These are phyloP conservation scores for Pangasius larnaudii DNA, from an alignment of 2,797 vertebrate genomes.

Conservation along the genomic window DNA sequence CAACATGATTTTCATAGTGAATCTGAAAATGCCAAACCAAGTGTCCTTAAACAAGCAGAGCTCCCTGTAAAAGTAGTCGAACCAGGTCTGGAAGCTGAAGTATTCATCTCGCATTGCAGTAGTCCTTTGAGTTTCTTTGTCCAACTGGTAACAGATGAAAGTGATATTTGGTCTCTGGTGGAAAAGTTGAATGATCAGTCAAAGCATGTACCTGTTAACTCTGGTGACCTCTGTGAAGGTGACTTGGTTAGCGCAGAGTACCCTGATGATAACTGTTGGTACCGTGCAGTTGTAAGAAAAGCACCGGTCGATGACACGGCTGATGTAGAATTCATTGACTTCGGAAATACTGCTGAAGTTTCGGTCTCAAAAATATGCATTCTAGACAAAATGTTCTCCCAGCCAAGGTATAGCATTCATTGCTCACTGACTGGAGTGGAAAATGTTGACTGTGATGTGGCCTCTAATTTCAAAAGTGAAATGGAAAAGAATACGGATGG, in stretches of 20 bases:
- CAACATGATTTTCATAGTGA: neutral
- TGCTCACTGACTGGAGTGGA: slow-evolving; percentile 77
- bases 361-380: slow-evolving; percentile 68
- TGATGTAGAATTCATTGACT: slow-evolving; percentile 88
- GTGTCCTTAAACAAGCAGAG: slow-evolving; percentile 67
- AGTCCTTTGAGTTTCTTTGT: slow-evolving; percentile 85
- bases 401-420: slow-evolving; percentile 79
- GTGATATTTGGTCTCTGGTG: slow-evolving; percentile 75
- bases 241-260: slow-evolving; percentile 87
- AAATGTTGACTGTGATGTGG: slow-evolving; percentile 57
- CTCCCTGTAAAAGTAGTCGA: slow-evolving; percentile 75
- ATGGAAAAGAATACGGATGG: slow-evolving; percentile 69
- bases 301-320: slow-evolving; percentile 57
- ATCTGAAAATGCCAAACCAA: neutral
- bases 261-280: slow-evolving; percentile 84
- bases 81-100: slow-evolving; percentile 74
- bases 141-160: slow-evolving; percentile 81
- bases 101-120: slow-evolving; percentile 85
- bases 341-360: slow-evolving; percentile 83
- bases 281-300: slow-evolving; percentile 84
- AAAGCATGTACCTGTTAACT: slow-evolving; percentile 41
- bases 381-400: slow-evolving; percentile 68
- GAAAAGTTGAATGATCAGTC: slow-evolving; percentile 79
- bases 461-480: slow-evolving; percentile 73
- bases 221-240: slow-evolving; percentile 72